Conservation (phyloP, 1,140 invertebrate species). For the Drosophila pseudoobscura region DNA sequence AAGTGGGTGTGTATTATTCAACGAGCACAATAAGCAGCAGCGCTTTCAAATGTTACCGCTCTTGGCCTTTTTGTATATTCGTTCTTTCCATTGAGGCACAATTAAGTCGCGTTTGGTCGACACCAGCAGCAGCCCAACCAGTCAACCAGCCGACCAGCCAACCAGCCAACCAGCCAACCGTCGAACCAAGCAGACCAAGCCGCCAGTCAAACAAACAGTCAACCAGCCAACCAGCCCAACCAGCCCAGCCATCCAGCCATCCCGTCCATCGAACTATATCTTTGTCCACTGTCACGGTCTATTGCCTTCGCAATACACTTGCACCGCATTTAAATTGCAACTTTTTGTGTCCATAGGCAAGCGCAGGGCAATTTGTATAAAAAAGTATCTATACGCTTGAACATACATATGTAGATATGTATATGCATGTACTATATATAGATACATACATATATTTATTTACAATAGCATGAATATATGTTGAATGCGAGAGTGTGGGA, state of each 20-base stretch:
- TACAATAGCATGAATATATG: too few species aligned
- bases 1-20: constrained; percentile 47
- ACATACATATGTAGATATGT: constrained; percentile 2
- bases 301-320: constrained; percentile 63
- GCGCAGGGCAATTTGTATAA: neutral
- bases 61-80: constrained; percentile 34
- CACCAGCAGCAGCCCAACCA: constrained; percentile 8
- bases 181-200: constrained; percentile 5
- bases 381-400: constrained; percentile 4
- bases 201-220: constrained; percentile 29
- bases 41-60: constrained; percentile 37
- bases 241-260: constrained; percentile 21
- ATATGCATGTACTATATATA: neutral
- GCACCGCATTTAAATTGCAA: constrained; percentile 48
- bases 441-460: neutral
- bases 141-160: constrained; percentile 35
- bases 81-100: constrained; percentile 59
- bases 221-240: constrained; percentile 8
- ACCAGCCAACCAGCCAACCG: neutral
- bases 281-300: constrained; percentile 71
- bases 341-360: constrained; percentile 8
- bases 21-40: constrained; percentile 30
- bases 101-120: constrained; percentile 57
- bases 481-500: too few species aligned
- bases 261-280: constrained; percentile 57